These are phyloP conservation scores for Muricea muricata DNA, from an alignment of 92 coral and sea anemone species.

Conservation along the genomic window DNA sequence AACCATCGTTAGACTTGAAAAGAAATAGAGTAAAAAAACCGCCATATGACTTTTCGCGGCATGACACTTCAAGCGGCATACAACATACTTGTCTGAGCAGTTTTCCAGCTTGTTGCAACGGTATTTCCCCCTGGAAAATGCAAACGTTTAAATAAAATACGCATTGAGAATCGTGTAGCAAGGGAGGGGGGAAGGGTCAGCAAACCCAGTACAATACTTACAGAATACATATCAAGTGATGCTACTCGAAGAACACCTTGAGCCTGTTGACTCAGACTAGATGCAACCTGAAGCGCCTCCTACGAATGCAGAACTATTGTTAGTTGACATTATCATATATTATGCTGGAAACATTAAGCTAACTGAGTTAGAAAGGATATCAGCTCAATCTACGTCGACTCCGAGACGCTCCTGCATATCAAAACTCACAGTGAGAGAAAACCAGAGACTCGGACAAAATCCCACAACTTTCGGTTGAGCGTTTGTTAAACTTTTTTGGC, in stretches of 20 bases:
- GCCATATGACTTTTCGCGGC: no score
- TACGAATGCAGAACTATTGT: background rate
- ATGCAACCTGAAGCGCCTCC: constrained; percentile 57
- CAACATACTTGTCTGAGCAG: constrained; percentile 83
- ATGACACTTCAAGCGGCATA: no score
- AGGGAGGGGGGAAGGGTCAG: background rate
- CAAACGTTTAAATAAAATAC: no score
- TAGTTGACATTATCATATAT: no score
- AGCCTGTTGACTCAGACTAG: constrained; percentile 63
- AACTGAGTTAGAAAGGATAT: no score
- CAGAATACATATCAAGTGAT: constrained; percentile 29
- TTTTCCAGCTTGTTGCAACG: constrained; percentile 85
- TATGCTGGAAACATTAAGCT: no score
- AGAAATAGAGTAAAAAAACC: background rate
- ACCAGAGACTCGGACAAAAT: no score
- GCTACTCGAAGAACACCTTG: constrained; percentile 42
- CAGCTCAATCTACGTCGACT: no score
- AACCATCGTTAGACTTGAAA: background rate
- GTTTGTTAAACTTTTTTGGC: no score
- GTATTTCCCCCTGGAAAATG: constrained; percentile 79
- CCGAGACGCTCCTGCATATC: no score
- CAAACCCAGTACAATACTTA: background rate
- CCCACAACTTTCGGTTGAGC: no score
- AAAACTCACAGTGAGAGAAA: no score
- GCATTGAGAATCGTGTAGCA: background rate